Conservation (phyloP, 2,113 vertebrate species). For the Circaetus gallicus region DNA sequence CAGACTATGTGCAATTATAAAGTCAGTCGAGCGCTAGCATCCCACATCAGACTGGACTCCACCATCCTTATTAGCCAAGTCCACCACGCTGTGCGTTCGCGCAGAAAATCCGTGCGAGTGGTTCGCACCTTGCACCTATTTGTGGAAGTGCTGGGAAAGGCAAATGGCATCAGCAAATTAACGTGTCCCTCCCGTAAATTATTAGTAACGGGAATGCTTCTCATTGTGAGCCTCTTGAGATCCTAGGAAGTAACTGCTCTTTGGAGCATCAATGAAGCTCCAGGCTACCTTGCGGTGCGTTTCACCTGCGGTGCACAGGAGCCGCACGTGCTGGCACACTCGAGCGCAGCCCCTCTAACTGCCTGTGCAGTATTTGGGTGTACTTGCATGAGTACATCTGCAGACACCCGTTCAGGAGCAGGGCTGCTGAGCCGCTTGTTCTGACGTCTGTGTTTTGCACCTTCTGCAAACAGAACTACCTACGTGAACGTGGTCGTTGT, state of each 20-base stretch:
- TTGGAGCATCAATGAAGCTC: background rate
- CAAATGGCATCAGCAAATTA: background rate
- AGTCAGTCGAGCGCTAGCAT: background rate
- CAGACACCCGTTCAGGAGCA: rapidly evolving
- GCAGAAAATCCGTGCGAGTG: background rate
- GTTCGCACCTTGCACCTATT: background rate
- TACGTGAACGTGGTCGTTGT: rapidly evolving
- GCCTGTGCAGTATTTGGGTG: background rate
- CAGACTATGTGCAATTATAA: background rate
- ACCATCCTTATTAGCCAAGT: background rate
- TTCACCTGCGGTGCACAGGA: background rate
- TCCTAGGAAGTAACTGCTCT: background rate
- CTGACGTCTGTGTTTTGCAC: background rate
- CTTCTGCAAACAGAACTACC: background rate
- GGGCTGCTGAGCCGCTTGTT: background rate
- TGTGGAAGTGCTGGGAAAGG: background rate
- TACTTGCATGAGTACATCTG: background rate
- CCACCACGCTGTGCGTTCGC: background rate
- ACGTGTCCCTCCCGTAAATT: background rate
- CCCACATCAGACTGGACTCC: background rate
- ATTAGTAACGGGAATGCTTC: background rate
- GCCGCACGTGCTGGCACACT: rapidly evolving
- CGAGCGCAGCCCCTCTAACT: too few species aligned
- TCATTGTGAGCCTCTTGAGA: background rate
- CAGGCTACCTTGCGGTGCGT: rapidly evolving